These are phyloP conservation scores for Herminia tarsipennalis DNA, from an alignment of 2,888 invertebrate species.

Conservation along the genomic window DNA sequence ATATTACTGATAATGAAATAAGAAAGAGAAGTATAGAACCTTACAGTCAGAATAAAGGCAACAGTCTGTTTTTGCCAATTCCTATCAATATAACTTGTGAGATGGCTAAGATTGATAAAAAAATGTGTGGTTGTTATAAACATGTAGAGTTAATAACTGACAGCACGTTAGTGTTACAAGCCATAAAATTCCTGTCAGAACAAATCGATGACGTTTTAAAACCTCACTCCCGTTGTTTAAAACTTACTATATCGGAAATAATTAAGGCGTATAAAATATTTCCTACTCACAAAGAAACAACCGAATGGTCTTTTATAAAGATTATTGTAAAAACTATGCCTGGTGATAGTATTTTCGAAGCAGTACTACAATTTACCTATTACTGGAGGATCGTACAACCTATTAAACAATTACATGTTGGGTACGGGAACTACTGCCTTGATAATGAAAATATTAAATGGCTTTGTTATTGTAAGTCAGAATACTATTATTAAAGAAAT, in stretches of 20 bases:
- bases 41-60: slow-evolving; percentile 76
- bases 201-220: slow-evolving; percentile 12
- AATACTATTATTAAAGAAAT: too few relatives aligned
- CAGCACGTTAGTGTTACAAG: slow-evolving; percentile 4
- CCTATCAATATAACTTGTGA: slow-evolving; percentile 89
- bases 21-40: slow-evolving; percentile 52
- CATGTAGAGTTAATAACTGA: slow-evolving; percentile 49
- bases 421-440: slow-evolving; percentile 2
- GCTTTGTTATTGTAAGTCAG: slow-evolving; percentile 22
- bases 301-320: slow-evolving; percentile 19
- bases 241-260: slow-evolving; percentile 14
- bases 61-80: slow-evolving; percentile 90
- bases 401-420: slow-evolving; percentile 18
- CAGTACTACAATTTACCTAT: slow-evolving; percentile 6
- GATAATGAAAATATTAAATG: slow-evolving; percentile 5
- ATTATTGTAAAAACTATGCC: slow-evolving; percentile 18
- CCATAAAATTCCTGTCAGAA: slow-evolving; percentile 9
- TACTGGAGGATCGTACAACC: slow-evolving; percentile 5
- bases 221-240: slow-evolving; percentile 13
- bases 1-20: slow-evolving; percentile 47
- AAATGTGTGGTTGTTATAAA: slow-evolving; percentile 94
- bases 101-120: slow-evolving; percentile 89
- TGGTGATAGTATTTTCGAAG: slow-evolving; percentile 19
- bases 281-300: slow-evolving; percentile 5
- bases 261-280: slow-evolving; percentile 18